A percentile compares a stretch with the other conserved stretches of the same genome.
phyloP scores from a whole-genome alignment of 30 jellyfish, hydroid and myxozoan species.

The Aurelia coerulea region DNA sequence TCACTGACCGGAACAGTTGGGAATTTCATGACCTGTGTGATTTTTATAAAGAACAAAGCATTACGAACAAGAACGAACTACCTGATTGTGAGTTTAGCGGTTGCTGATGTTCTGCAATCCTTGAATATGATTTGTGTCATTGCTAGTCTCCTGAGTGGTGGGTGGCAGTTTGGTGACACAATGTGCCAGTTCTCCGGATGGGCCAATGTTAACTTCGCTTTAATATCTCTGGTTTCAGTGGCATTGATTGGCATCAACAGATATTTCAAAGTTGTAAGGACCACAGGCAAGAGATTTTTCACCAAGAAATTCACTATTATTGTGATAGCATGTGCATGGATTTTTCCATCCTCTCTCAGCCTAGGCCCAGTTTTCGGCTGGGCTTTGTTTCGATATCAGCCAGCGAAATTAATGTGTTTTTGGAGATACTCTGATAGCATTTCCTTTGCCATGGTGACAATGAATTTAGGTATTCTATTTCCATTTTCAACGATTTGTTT shows the following conservation, averaged over 20 bases:
- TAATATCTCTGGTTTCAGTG: slow-evolving; percentile 54
- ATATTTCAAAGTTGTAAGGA: slow-evolving; percentile 43
- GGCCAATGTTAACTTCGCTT: slow-evolving; percentile 41
- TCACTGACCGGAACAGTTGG: slow-evolving; percentile 64
- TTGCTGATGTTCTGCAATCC: slow-evolving; percentile 71
- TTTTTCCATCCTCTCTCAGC: slow-evolving; percentile 17
- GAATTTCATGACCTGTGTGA: slow-evolving; percentile 37
- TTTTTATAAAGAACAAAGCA: slow-evolving; percentile 33
- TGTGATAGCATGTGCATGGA: slow-evolving; percentile 36
- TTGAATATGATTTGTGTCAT: slow-evolving; percentile 44
- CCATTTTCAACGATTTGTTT: slow-evolving; percentile 61
- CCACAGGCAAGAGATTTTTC: not conserved
- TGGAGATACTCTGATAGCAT: slow-evolving; percentile 33
- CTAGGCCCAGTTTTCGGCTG: slow-evolving; percentile 69
- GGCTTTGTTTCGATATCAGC: slow-evolving; percentile 59
- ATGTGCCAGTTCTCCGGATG: slow-evolving; percentile 73
- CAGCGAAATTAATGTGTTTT: slow-evolving; percentile 71
- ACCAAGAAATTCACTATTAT: not conserved
- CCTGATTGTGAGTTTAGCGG: slow-evolving; percentile 58
- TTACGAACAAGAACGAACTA: slow-evolving; percentile 56
- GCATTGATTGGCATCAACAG: slow-evolving; percentile 59
- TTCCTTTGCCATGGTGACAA: slow-evolving; percentile 36
- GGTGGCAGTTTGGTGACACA: slow-evolving; percentile 59
- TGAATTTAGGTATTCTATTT: not conserved
- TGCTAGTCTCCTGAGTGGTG: slow-evolving; percentile 25